Evolutionary conservation across 2,113 vertebrate species (phyloP), one percentile per base, ranked within the genome.

Genomic region (Erythrolamprus reginae): DNA sequence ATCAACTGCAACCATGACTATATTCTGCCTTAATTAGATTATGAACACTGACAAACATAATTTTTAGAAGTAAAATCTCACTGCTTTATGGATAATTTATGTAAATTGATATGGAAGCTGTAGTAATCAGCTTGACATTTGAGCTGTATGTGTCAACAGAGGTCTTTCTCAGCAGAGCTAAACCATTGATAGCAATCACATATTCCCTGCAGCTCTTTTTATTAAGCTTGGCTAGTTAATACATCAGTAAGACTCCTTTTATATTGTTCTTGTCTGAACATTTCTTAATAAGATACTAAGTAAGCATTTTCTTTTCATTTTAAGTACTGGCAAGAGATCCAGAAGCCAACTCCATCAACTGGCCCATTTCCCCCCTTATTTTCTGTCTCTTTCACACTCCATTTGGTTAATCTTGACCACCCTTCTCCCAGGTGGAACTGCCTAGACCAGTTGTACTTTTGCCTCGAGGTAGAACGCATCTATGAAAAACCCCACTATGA

Each of bases 21-120:
- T 85, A 58, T 3, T 90, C 87, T 90, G 86, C 88, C 21, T 85
- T 92, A 88, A 89, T 10, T 92, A 88, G 50, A 61, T 61, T 92
- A 92, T 83, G 28, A 94, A 90, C 33, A 93, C 3, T 88, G 87
- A 58, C 21, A 90, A 94, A 90, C 28, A 91, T 85, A 53, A 91
- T 90, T 93, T 84, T 4, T 47, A 82, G 89, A 91, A 92, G 45
- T 85, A 90, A 91, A 93, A 90, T 33, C 52, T 26, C 19, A 70
- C 47, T 89, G 38, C 19, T 38, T 38, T 70, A 65, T 87, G 7
- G 77, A 10, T 84, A 89, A 90, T 86, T 92, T 92, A 86, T 42
- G 42, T 28, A 91, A 89, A 90, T 52, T 52, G 13, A 90, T 52
- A 61, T 28, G 84, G 82, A 93, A 89, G 82, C 50, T 90, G 52